Evolutionary conservation across 2,113 vertebrate genomes (phyloP).

Genomic region (Oryctolagus cuniculus): DNA sequence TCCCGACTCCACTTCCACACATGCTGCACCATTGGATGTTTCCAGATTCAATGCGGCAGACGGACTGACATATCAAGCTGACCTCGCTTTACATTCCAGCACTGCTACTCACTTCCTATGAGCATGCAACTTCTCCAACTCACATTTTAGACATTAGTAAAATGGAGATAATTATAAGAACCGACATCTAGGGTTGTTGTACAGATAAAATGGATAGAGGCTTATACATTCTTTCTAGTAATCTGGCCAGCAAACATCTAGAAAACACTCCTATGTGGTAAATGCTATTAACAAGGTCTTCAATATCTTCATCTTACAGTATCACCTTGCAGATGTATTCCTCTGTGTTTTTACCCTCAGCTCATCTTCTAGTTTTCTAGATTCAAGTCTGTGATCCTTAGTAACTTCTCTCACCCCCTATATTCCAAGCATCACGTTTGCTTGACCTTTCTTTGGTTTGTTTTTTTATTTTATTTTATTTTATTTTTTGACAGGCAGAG

Average conservation of each 20-base stretch:
- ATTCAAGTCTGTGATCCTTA: not conserved
- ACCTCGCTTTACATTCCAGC: not conserved
- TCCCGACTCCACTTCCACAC: not conserved
- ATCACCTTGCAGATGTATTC: not conserved
- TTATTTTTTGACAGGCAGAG: no score
- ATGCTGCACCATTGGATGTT: not conserved
- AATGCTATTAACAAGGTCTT: not conserved
- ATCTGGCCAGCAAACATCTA: not conserved
- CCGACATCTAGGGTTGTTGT: not conserved
- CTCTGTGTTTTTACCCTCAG: not conserved
- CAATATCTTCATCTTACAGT: not conserved
- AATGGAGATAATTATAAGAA: not conserved
- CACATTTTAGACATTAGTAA: not conserved
- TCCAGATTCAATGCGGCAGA: not conserved
- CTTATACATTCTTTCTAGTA: not conserved
- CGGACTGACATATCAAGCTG: not conserved
- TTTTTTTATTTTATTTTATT: no score
- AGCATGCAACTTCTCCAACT: not conserved
- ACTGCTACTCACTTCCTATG: not conserved
- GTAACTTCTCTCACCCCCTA: not conserved
- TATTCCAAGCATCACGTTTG: not conserved
- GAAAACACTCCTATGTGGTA: not conserved
- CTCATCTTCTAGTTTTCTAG: not conserved
- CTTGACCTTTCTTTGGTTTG: not conserved
- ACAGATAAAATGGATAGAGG: not conserved